These are phyloP conservation scores for Melanotus villosus DNA, from an alignment of 2,888 invertebrate species.

Conservation along the genomic window DNA sequence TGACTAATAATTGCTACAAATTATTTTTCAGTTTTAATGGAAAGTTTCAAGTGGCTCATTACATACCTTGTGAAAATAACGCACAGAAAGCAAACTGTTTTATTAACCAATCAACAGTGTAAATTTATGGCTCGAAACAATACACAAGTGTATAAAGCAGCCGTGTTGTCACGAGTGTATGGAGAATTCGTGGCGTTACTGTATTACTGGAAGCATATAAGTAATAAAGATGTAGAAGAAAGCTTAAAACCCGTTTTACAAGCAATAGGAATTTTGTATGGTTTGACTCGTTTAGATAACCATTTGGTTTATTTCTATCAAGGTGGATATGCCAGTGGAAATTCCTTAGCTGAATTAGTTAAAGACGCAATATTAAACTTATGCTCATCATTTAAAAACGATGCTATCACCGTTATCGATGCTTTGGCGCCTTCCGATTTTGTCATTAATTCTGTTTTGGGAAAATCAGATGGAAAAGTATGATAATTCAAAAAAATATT, in stretches of 20 bases:
- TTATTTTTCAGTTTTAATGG: constrained; percentile 75
- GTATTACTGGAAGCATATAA: constrained; percentile 70
- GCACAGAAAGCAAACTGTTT: constrained; percentile 72
- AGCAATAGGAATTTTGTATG: constrained; percentile 72
- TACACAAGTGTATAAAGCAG: constrained; percentile 86
- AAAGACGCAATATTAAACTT: constrained; percentile 78
- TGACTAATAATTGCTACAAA: no score
- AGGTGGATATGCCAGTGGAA: constrained; percentile 66
- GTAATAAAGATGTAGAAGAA: constrained; percentile 61
- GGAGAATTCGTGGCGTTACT: constrained; percentile 78
- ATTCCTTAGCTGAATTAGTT: constrained; percentile 72
- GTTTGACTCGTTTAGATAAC: constrained; percentile 73
- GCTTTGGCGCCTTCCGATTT: constrained; percentile 92
- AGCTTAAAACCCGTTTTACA: constrained; percentile 67
- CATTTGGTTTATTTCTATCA: constrained; percentile 76
- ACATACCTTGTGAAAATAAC: constrained; percentile 84
- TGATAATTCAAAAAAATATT: background rate
- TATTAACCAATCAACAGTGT: constrained; percentile 71
- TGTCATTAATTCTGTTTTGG: constrained; percentile 89
- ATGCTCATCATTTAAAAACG: constrained; percentile 80
- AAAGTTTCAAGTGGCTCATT: constrained; percentile 87
- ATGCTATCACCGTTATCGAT: constrained; percentile 85
- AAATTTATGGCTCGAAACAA: constrained; percentile 85
- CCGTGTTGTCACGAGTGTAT: constrained; percentile 82
- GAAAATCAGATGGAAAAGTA: constrained; percentile 85